Conservation (phyloP, 1,140 invertebrate species). For the Pseudomyrmex cubaensis region DNA sequence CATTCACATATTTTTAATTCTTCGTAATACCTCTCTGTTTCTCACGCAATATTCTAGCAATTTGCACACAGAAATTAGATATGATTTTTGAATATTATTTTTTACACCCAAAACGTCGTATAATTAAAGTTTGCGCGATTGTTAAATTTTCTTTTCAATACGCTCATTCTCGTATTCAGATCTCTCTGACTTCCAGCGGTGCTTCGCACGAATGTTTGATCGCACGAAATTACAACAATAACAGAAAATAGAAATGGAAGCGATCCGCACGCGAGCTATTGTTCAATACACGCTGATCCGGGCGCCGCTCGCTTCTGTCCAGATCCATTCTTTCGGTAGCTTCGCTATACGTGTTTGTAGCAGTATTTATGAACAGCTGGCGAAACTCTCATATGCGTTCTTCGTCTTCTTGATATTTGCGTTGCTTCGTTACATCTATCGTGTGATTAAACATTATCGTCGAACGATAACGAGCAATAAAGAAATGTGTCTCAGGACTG, state of each 20-base stretch:
- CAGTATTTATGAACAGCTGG: slow-evolving; percentile 39
- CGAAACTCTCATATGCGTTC: slow-evolving; percentile 1
- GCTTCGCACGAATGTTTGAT: background rate
- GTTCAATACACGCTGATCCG: slow-evolving; percentile 3
- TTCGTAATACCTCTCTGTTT: background rate
- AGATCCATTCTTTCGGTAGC: background rate
- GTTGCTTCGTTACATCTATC: background rate
- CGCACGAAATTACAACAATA: background rate
- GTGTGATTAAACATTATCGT: slow-evolving; percentile 10
- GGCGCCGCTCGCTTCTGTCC: background rate
- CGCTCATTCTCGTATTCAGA: background rate
- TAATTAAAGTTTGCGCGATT: no score
- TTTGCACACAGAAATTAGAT: background rate
- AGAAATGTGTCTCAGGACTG: background rate
- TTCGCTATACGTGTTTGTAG: background rate
- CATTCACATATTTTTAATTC: background rate
- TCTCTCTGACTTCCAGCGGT: background rate
- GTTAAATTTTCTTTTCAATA: background rate
- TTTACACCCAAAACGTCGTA: background rate
- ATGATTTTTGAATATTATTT: background rate
- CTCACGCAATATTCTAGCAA: slow-evolving; percentile 2
- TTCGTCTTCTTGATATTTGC: slow-evolving; percentile 3
- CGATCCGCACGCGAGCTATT: slow-evolving; percentile 25
- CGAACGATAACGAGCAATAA: slow-evolving; percentile 20
- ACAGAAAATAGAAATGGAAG: slow-evolving; percentile 2